phyloP scores from a whole-genome alignment of 1,140 invertebrate species.

The Bacillus rossius region DNA sequence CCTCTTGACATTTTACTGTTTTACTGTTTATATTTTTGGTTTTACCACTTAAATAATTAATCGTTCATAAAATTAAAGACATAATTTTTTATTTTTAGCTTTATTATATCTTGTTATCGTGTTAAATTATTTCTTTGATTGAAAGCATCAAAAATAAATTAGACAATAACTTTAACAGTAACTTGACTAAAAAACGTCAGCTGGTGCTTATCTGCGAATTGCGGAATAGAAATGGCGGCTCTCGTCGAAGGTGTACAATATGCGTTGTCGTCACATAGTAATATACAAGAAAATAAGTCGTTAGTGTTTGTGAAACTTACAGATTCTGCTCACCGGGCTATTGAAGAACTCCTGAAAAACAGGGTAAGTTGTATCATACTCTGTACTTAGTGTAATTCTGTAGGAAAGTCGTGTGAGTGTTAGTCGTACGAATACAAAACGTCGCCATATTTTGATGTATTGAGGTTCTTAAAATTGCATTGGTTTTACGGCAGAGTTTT shows the following conservation, averaged over 20 bases:
- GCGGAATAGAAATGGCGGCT: conserved; percentile 77
- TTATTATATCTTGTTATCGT: too few species aligned
- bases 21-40: too few species aligned
- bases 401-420: conserved; percentile 47
- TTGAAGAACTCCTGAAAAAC: conserved; percentile 83
- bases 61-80: too few species aligned
- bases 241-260: conserved; percentile 91
- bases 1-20: too few species aligned
- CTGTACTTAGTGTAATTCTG: not conserved
- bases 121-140: too few species aligned
- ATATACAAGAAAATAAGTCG: conserved; percentile 80
- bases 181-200: conserved; percentile 26
- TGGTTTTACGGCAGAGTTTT: not conserved
- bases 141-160: too few species aligned
- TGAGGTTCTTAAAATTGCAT: not conserved
- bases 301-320: conserved; percentile 92
- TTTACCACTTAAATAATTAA: too few species aligned
- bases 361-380: conserved; percentile 56
- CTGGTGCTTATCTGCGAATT: conserved; percentile 36
- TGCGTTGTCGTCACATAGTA: conserved; percentile 86
- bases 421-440: conserved; percentile 41
- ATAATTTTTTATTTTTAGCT: too few species aligned
- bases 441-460: conserved; percentile 20
- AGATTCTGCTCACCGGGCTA: conserved; percentile 85
- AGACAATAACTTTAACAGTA: not conserved